Conservation (phyloP, 2,113 vertebrate species). For the Nerophis lumbriciformis region DNA sequence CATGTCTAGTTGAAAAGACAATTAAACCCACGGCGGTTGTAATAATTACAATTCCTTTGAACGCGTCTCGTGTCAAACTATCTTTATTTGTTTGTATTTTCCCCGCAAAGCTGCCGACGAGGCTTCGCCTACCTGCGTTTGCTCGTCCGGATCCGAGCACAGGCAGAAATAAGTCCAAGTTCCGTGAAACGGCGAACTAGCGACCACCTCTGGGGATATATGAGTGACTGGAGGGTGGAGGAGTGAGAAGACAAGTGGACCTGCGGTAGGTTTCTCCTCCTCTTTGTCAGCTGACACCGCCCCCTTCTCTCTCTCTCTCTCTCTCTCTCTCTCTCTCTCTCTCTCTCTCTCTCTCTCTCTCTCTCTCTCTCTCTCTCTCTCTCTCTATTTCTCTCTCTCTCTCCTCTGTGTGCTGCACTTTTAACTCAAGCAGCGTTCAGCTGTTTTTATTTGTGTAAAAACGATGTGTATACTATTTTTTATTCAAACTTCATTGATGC, state of each 20-base stretch:
- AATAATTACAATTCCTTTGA: too few species aligned
- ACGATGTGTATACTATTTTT: too few species aligned
- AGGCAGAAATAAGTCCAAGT: constrained; percentile 51
- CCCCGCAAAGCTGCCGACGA: neutral
- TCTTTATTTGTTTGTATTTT: constrained; percentile 2
- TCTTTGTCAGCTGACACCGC: constrained; percentile 54
- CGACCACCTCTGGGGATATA: constrained; percentile 40
- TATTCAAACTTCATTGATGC: too few species aligned
- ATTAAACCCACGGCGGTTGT: neutral
- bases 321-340: constrained; percentile 18
- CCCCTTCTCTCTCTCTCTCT: constrained; percentile 28
- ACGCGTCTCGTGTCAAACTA: neutral
- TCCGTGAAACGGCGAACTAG: neutral
- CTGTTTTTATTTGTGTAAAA: too few species aligned
- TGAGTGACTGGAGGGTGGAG: constrained; percentile 22
- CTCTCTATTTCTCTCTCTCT: constrained; percentile 3
- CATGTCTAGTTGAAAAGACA: neutral
- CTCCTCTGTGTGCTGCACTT: too few species aligned
- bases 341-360: constrained; percentile 10
- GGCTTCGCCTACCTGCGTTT: constrained; percentile 38
- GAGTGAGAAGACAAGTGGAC: constrained; percentile 26
- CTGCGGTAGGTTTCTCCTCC: constrained; percentile 49
- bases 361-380: constrained; percentile 18
- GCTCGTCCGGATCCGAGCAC: constrained; percentile 27
- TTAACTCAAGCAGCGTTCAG: too few species aligned